These are phyloP conservation scores for Desmodus rotundus DNA, from an alignment of 2,113 vertebrate genomes.

Conservation along the genomic window DNA sequence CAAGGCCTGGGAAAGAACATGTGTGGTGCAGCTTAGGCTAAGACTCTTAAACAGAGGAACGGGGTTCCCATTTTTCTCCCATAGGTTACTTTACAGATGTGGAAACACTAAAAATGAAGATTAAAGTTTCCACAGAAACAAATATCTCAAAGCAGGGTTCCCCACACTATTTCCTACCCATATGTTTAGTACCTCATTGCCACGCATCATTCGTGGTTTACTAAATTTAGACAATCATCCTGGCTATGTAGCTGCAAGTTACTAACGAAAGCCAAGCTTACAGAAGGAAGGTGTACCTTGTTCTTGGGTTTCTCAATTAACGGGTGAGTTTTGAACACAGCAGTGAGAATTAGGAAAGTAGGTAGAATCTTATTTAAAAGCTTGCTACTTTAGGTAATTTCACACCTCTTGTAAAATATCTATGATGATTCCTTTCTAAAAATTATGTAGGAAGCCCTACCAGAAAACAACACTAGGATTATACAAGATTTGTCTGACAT, in stretches of 20 bases:
- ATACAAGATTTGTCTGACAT: neutral
- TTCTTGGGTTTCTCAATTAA: neutral
- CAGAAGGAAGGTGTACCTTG: neutral
- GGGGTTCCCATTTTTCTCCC: neutral
- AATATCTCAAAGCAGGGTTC: neutral
- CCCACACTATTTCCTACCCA: neutral
- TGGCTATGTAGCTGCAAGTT: neutral
- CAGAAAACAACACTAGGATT: conserved; percentile 1
- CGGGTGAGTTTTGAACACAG: neutral
- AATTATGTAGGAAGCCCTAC: neutral
- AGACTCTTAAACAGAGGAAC: neutral
- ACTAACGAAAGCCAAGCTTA: conserved; percentile 16
- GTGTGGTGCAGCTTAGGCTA: conserved; percentile 15
- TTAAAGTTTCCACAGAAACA: conserved; percentile 25
- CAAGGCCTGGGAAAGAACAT: neutral
- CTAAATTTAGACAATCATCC: conserved; percentile 15
- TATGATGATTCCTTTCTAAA: neutral
- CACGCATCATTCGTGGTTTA: neutral
- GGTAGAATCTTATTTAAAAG: conserved; percentile 5
- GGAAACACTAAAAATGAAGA: conserved; percentile 34
- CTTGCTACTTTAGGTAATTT: neutral
- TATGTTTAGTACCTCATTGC: conserved; percentile 8
- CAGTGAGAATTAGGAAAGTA: neutral
- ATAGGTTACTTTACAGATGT: conserved; percentile 6
- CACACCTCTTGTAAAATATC: neutral